Evolutionary conservation across 2,888 invertebrate genomes (phyloP).

Genomic region (Schizaphis graminum): DNA sequence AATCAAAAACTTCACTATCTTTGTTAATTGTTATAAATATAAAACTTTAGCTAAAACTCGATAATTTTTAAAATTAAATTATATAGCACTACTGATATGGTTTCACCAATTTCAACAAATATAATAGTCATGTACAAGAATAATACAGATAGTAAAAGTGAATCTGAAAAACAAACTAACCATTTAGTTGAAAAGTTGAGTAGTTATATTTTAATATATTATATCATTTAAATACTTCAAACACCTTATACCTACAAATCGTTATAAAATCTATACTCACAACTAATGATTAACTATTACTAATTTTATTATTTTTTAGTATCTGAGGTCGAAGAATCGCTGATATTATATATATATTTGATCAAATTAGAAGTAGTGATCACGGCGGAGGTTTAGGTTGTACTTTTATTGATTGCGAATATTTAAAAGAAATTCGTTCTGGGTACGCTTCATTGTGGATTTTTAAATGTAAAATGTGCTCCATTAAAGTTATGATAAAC

Average conservation of each 20-base stretch:
- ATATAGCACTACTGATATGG: too few relatives aligned
- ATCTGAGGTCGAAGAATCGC: conserved; percentile 4
- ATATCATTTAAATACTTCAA: neutral
- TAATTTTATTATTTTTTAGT: neutral
- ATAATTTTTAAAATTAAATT: too few relatives aligned
- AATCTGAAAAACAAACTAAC: neutral
- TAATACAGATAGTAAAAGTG: neutral
- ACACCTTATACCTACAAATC: neutral
- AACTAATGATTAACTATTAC: neutral
- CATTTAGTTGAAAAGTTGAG: neutral
- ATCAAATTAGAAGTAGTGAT: conserved; percentile 2
- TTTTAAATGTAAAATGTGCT: conserved; percentile 1
- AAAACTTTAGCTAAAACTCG: too few relatives aligned
- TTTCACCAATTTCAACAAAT: too few relatives aligned
- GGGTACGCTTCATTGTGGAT: neutral
- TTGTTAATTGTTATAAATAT: too few relatives aligned
- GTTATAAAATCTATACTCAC: neutral
- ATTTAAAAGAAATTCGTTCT: conserved; percentile 13
- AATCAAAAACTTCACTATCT: too few relatives aligned
- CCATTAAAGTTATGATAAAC: neutral
- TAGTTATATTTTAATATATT: neutral
- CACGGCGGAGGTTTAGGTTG: conserved; percentile 4
- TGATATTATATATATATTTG: neutral
- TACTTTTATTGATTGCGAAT: conserved; percentile 16
- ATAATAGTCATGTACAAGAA: too few relatives aligned